A percentile compares a stretch with the other conserved stretches of the same genome.
Evolutionary conservation across 2,888 invertebrate genomes (phyloP).

Genomic region (Drosophila mettleri): DNA sequence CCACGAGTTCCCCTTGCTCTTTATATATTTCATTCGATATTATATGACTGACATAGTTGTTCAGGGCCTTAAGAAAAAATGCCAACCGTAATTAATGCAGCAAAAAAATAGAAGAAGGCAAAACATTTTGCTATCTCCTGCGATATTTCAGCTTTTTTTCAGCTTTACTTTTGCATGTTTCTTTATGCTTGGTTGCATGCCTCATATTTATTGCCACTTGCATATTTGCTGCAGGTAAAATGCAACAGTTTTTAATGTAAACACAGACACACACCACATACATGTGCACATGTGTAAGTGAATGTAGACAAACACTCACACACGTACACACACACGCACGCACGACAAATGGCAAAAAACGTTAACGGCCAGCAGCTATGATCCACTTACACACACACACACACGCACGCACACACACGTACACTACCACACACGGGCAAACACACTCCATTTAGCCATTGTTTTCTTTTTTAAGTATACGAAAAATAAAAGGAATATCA

Average conservation of each 20-base stretch:
- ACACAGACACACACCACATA: neutral
- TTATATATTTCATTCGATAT: conserved; percentile 1
- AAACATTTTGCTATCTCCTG: conserved; percentile 33
- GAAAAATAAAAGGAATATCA: conserved; percentile 8
- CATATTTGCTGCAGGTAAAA: conserved; percentile 45
- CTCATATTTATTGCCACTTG: conserved; percentile 53
- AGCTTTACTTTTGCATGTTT: conserved; percentile 19
- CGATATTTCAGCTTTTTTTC: conserved; percentile 29
- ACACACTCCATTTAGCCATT: conserved; percentile 33
- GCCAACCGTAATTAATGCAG: conserved; percentile 20
- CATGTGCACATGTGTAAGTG: neutral
- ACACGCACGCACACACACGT: conserved; percentile 9
- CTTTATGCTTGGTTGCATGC: conserved; percentile 34
- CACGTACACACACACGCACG: neutral
- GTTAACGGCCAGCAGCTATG: conserved; percentile 31
- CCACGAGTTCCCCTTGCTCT: neutral
- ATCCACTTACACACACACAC: conserved; percentile 34
- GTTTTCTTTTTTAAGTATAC: conserved; percentile 53
- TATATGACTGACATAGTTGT: neutral
- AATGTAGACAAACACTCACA: neutral
- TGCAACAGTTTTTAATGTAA: conserved; percentile 58
- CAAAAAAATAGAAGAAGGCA: neutral
- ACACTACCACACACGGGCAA: conserved; percentile 6
- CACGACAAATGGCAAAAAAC: conserved; percentile 41
- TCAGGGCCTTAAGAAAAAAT: neutral